Evolutionary conservation across 2,113 vertebrate species (phyloP).

Genomic region (Nibea coibor): DNA sequence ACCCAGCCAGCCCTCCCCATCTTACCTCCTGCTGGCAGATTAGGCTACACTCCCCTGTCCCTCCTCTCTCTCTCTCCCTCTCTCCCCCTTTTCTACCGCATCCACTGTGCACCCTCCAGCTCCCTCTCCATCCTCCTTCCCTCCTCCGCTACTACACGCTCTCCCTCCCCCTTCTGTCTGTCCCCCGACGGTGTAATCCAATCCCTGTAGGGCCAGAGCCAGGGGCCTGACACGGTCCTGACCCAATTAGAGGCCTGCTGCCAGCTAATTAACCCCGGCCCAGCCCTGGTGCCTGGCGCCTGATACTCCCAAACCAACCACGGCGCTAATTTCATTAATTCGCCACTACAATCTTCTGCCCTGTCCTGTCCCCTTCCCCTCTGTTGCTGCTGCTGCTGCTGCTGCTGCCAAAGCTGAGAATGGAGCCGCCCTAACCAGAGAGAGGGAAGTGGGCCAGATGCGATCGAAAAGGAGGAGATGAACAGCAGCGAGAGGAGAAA

Average conservation of each 20-base stretch:
- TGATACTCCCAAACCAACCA: slow-evolving; percentile 78
- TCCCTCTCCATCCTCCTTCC: slow-evolving; percentile 34
- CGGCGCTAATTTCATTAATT: slow-evolving; percentile 81
- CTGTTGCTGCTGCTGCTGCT: slow-evolving; percentile 13
- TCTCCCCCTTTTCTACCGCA: slow-evolving; percentile 22
- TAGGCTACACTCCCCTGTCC: slow-evolving; percentile 56
- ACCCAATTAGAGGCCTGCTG: slow-evolving; percentile 83
- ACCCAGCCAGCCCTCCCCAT: slow-evolving; percentile 46
- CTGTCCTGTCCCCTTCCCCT: slow-evolving; percentile 49
- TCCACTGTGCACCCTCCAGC: slow-evolving; percentile 48
- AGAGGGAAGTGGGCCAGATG: slow-evolving; percentile 36
- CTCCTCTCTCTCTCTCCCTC: slow-evolving; percentile 39
- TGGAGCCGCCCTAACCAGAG: slow-evolving; percentile 8
- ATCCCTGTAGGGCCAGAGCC: slow-evolving; percentile 83
- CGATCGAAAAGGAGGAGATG: slow-evolving; percentile 27
- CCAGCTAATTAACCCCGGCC: slow-evolving; percentile 82
- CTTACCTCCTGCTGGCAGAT: slow-evolving; percentile 76
- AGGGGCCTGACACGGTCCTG: slow-evolving; percentile 82
- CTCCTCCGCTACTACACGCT: slow-evolving; percentile 34
- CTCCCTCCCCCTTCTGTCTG: slow-evolving; percentile 64
- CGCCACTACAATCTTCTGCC: slow-evolving; percentile 49
- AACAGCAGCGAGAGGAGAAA: slow-evolving; percentile 13
- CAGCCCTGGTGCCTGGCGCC: slow-evolving; percentile 76
- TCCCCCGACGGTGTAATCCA: slow-evolving; percentile 80
- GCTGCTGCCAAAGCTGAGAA: slow-evolving; percentile 30